phyloP scores from a whole-genome alignment of 2,888 invertebrate genomes.

The Netelia inedita region DNA sequence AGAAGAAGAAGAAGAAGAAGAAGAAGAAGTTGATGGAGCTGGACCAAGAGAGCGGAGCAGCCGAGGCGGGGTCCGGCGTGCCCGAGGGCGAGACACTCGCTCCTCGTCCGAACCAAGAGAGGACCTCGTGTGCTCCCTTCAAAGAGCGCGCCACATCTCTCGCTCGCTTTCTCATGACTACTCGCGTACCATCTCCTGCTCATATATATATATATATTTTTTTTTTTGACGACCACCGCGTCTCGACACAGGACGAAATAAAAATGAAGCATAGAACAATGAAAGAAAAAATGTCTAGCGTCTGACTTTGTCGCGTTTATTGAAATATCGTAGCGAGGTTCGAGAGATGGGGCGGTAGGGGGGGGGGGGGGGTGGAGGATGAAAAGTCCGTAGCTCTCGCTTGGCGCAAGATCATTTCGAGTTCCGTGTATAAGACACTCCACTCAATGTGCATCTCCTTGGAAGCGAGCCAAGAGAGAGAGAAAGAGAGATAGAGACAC shows the following conservation, averaged over 20 bases:
- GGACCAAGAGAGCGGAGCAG: slow-evolving; percentile 33
- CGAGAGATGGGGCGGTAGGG: not conserved
- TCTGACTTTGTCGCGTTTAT: slow-evolving; percentile 37
- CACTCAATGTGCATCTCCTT: slow-evolving; percentile 1
- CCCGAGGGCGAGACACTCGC: slow-evolving; percentile 34
- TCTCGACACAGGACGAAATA: not conserved
- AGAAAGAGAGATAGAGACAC: slow-evolving; percentile 37
- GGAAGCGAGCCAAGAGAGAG: slow-evolving; percentile 28
- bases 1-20: slow-evolving; percentile 23
- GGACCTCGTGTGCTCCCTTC: slow-evolving; percentile 6
- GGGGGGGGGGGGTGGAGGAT: slow-evolving; percentile 3
- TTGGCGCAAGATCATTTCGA: not conserved
- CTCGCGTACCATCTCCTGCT: not conserved
- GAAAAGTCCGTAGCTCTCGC: slow-evolving; percentile 18
- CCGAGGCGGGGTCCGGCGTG: slow-evolving; percentile 49
- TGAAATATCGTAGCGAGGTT: not conserved
- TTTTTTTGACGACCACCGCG: not conserved
- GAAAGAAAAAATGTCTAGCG: slow-evolving; percentile 15
- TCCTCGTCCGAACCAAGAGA: not conserved
- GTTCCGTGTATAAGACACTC: not conserved
- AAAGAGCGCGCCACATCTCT: slow-evolving; percentile 30
- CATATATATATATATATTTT: not conserved
- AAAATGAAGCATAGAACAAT: not conserved
- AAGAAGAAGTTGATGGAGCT: slow-evolving; percentile 30
- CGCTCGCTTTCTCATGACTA: slow-evolving; percentile 48